Evolutionary conservation across 2,888 invertebrate species (phyloP).

Genomic region (Morpho achilles): DNA sequence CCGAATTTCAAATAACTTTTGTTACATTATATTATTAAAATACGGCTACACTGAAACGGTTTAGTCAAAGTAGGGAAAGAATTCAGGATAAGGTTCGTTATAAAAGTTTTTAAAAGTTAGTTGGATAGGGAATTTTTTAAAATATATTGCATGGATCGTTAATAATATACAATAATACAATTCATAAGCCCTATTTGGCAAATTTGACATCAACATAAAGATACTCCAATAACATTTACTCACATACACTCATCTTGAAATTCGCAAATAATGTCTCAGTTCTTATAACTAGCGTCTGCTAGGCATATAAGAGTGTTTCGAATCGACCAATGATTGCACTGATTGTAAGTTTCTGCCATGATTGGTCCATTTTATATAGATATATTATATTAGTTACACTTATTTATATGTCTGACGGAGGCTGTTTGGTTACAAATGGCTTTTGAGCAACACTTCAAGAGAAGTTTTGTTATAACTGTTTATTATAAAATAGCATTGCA

Average conservation of each 20-base stretch:
- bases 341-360: conserved; percentile 71
- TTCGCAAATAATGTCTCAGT: conserved; percentile 65
- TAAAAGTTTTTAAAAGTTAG: background rate
- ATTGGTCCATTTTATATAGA: conserved; percentile 76
- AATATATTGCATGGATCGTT: background rate
- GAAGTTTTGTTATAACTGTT: conserved; percentile 64
- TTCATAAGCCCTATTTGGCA: background rate
- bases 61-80: conserved; percentile 3
- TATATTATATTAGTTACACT: conserved; percentile 60
- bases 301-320: conserved; percentile 69
- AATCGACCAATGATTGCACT: conserved; percentile 77
- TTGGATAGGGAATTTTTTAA: background rate
- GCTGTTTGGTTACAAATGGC: conserved; percentile 67
- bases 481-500: conserved; percentile 70
- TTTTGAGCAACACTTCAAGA: conserved; percentile 79
- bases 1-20: conserved; percentile 43
- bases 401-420: conserved; percentile 77
- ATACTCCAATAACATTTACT: conserved; percentile 2
- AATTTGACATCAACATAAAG: background rate
- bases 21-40: conserved; percentile 1
- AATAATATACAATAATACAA: background rate
- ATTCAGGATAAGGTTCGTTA: background rate
- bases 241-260: conserved; percentile 37
- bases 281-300: conserved; percentile 69
- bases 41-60: background rate